phyloP scores from a whole-genome alignment of 2,797 vertebrate species.

The Hydrocynus forskahlii region DNA sequence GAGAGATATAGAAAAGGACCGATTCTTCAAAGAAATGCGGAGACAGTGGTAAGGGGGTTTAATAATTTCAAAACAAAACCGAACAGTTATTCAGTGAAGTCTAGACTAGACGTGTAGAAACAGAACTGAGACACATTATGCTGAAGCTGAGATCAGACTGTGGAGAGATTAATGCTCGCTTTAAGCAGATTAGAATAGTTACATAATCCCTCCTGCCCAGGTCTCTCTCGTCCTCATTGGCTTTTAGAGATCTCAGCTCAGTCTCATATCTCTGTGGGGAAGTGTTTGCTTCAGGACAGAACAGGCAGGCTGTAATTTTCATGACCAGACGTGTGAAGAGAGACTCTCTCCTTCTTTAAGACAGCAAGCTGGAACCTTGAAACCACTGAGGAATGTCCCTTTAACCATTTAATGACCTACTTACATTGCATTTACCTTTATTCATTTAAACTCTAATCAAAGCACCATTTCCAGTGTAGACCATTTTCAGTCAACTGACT shows the following conservation, averaged over 20 bases:
- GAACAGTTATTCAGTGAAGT: background rate
- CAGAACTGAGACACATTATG: slow-evolving; percentile 7
- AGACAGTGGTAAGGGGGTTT: too few relatives aligned
- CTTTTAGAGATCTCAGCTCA: slow-evolving; percentile 15
- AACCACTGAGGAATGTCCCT: background rate
- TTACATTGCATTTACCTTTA: background rate
- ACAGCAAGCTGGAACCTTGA: background rate
- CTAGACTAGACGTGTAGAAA: background rate
- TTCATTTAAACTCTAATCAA: background rate
- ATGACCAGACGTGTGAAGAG: background rate
- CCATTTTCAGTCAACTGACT: too few relatives aligned
- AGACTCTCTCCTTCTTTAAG: background rate
- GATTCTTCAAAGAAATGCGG: background rate
- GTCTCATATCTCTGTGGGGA: slow-evolving; percentile 30
- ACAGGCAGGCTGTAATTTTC: background rate
- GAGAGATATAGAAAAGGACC: background rate
- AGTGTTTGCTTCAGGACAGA: slow-evolving; percentile 13
- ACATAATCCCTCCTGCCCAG: slow-evolving; percentile 40
- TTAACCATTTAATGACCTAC: background rate
- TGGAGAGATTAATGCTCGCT: slow-evolving; percentile 7
- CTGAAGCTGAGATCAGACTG: slow-evolving; percentile 27
- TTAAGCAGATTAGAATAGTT: slow-evolving; percentile 43
- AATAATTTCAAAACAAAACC: background rate
- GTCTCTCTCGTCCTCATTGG: slow-evolving; percentile 40
- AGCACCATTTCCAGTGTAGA: too few relatives aligned